Conservation (phyloP, 2,888 invertebrate genomes). For the Meiosimyza platycephala region DNA sequence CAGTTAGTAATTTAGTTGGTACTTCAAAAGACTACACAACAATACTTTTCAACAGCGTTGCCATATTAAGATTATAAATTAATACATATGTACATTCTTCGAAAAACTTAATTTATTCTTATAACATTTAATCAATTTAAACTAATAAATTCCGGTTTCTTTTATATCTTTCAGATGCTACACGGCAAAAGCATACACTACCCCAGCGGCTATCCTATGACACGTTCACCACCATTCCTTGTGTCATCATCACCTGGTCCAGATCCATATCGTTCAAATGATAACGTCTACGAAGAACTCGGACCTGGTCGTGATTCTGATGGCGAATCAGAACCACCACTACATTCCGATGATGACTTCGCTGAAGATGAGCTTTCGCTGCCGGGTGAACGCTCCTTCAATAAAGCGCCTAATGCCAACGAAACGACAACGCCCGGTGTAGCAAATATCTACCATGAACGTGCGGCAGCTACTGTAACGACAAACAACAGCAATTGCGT, state of each 20-base stretch:
- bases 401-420: constrained; percentile 54
- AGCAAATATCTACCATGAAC: constrained; percentile 25
- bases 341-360: constrained; percentile 85
- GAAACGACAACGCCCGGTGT: constrained; percentile 19
- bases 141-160: too few species aligned
- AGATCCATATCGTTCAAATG: constrained; percentile 74
- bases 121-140: too few species aligned
- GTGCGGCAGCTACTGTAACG: constrained; percentile 13
- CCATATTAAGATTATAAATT: neutral
- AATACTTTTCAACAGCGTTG: too few species aligned
- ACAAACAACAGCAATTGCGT: constrained; percentile 29
- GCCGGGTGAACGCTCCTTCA: constrained; percentile 67
- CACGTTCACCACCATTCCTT: constrained; percentile 73
- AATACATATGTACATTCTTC: neutral
- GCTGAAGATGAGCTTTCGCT: constrained; percentile 84
- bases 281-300: constrained; percentile 86
- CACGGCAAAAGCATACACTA: constrained; percentile 69
- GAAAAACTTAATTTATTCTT: too few species aligned
- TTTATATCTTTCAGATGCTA: constrained; percentile 51
- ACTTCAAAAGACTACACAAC: too few species aligned
- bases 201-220: constrained; percentile 74
- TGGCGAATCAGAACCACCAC: constrained; percentile 73
- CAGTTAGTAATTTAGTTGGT: too few species aligned
- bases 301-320: constrained; percentile 73
- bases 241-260: constrained; percentile 78